Conservation (phyloP, 2,797 vertebrate genomes). For the Pagetopsis macropterus region DNA sequence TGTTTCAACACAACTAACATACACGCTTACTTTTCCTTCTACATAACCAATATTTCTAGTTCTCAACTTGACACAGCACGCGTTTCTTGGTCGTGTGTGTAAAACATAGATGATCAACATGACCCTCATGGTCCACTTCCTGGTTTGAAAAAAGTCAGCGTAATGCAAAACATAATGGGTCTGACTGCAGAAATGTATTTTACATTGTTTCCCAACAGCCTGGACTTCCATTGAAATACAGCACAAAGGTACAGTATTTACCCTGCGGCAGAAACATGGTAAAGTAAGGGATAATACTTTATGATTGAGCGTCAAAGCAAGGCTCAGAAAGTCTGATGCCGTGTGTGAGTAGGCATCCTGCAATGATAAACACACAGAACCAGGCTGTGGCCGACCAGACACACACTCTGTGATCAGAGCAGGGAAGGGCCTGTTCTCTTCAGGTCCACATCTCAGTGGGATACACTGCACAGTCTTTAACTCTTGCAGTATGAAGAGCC, state of each 20-base stretch:
- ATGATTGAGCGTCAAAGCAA: constrained; percentile 17
- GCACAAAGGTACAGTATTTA: constrained; percentile 23
- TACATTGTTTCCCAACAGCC: not conserved
- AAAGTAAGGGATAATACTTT: constrained; percentile 22
- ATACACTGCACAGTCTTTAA: constrained; percentile 52
- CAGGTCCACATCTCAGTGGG: constrained; percentile 61
- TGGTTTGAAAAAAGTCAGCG: not conserved
- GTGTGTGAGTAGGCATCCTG: constrained; percentile 56
- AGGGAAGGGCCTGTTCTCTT: constrained; percentile 35
- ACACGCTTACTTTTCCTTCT: not conserved
- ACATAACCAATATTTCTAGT: constrained; percentile 1
- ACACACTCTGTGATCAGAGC: constrained; percentile 58
- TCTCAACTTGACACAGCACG: not conserved
- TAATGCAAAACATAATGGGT: not conserved
- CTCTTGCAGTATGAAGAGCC: constrained; percentile 46
- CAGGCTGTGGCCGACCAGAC: constrained; percentile 34
- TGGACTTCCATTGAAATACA: constrained; percentile 21
- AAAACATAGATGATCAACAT: not conserved
- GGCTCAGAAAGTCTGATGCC: constrained; percentile 36
- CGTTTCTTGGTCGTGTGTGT: not conserved
- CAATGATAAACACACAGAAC: constrained; percentile 64
- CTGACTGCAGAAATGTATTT: constrained; percentile 3
- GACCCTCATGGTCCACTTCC: constrained; percentile 3
- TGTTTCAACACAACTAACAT: not conserved
- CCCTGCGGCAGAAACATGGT: constrained; percentile 3